A percentile compares a stretch with the other conserved stretches of the same genome.
Conservation (phyloP, 1,140 invertebrate species). For the Condylostylus longicornis region DNA sequence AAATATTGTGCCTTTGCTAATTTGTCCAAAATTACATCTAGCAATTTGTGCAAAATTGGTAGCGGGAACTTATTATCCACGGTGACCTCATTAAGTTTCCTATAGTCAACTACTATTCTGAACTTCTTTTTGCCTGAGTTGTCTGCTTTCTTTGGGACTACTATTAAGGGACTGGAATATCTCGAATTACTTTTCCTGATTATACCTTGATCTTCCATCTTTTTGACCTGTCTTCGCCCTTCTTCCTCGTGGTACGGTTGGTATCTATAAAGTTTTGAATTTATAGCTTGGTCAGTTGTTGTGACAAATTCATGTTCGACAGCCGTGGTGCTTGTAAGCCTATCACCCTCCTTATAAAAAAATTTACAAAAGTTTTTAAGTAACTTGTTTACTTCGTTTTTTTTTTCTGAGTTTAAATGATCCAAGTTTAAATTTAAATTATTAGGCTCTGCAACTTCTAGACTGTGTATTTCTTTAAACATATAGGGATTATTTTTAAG, state of each 20-base stretch:
- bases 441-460: no score
- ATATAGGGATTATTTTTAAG: no score
- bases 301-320: neutral
- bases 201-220: slow-evolving; percentile 14
- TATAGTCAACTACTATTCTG: slow-evolving; percentile 20
- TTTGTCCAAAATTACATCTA: no score
- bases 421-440: no score
- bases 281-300: slow-evolving; percentile 1
- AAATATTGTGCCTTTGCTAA: no score
- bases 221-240: slow-evolving; percentile 15
- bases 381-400: no score
- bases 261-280: slow-evolving; percentile 11
- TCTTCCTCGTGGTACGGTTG: slow-evolving; percentile 9
- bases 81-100: slow-evolving; percentile 19
- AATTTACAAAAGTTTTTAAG: no score
- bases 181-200: slow-evolving; percentile 11
- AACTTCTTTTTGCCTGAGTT: slow-evolving; percentile 19
- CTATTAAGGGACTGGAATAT: slow-evolving; percentile 3
- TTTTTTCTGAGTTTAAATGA: no score
- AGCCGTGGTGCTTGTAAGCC: no score
- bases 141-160: slow-evolving; percentile 9
- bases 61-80: slow-evolving; percentile 33
- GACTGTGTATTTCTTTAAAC: no score
- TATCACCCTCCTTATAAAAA: no score
- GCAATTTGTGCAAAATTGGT: no score